Conservation (phyloP, 2,888 invertebrate genomes). For the Phortica magna region DNA sequence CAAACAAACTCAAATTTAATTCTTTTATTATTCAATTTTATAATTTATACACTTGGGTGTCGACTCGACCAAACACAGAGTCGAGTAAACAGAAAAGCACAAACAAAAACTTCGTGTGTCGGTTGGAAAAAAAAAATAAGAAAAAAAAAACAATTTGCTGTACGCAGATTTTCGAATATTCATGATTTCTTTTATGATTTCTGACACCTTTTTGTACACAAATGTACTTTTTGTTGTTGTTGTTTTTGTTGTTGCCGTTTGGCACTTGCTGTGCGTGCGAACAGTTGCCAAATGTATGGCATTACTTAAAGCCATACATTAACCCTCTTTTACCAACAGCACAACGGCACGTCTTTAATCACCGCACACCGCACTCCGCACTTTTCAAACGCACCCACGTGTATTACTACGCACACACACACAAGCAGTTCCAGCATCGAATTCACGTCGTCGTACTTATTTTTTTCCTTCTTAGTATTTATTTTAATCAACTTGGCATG, state of each 20-base stretch:
- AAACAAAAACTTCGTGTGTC: background rate
- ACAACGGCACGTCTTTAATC: background rate
- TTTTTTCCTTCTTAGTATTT: background rate
- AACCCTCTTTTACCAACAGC: background rate
- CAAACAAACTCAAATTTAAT: constrained; percentile 14
- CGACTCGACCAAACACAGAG: background rate
- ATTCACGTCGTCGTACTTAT: background rate
- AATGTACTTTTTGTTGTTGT: background rate
- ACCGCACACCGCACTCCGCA: background rate
- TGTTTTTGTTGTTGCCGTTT: background rate
- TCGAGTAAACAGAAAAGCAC: background rate
- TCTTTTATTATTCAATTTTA: constrained; percentile 30
- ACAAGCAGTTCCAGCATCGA: background rate
- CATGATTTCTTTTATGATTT: constrained; percentile 26
- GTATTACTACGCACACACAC: background rate
- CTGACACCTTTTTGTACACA: constrained; percentile 9
- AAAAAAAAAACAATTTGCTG: constrained; percentile 2
- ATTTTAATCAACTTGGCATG: background rate
- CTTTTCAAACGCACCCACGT: no score
- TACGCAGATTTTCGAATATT: constrained; percentile 20
- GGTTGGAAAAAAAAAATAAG: background rate
- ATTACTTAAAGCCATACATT: background rate
- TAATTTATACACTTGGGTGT: constrained; percentile 5
- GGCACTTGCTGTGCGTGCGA: constrained; percentile 9
- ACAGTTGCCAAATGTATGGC: constrained; percentile 24